These are phyloP conservation scores for Pitangus sulphuratus DNA, from an alignment of 2,797 vertebrate species.

Conservation along the genomic window DNA sequence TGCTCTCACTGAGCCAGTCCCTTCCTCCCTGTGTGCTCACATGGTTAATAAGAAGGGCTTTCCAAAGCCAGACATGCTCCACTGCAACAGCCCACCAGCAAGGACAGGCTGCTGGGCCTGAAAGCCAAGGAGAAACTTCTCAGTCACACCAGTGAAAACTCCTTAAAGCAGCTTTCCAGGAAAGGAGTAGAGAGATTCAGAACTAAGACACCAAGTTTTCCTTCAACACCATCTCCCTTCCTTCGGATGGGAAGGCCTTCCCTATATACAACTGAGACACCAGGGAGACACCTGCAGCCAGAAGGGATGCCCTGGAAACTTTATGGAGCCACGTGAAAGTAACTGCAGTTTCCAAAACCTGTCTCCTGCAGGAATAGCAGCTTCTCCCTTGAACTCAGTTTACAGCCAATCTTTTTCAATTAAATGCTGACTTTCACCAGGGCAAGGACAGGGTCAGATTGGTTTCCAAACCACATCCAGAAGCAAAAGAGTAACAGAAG, in stretches of 20 bases:
- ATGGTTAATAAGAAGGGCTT: neutral
- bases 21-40: neutral
- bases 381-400: constrained; percentile 49
- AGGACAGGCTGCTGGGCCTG: neutral
- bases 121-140: neutral
- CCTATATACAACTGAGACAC: neutral
- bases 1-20: neutral
- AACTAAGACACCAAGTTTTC: neutral
- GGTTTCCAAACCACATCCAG: constrained; percentile 41
- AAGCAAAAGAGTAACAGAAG: constrained; percentile 45
- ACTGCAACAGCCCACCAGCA: neutral
- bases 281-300: constrained; percentile 44
- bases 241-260: neutral
- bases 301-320: constrained; percentile 28
- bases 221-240: constrained; percentile 19
- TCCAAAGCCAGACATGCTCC: neutral
- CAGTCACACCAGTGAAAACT: neutral
- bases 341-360: constrained; percentile 9
- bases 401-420: neutral
- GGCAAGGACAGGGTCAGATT: constrained; percentile 13
- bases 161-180: neutral
- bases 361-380: constrained; percentile 50
- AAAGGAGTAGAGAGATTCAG: neutral
- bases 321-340: neutral
- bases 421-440: constrained; percentile 16